Conservation (phyloP, 2,888 invertebrate genomes). For the Micropterix aruncella region DNA sequence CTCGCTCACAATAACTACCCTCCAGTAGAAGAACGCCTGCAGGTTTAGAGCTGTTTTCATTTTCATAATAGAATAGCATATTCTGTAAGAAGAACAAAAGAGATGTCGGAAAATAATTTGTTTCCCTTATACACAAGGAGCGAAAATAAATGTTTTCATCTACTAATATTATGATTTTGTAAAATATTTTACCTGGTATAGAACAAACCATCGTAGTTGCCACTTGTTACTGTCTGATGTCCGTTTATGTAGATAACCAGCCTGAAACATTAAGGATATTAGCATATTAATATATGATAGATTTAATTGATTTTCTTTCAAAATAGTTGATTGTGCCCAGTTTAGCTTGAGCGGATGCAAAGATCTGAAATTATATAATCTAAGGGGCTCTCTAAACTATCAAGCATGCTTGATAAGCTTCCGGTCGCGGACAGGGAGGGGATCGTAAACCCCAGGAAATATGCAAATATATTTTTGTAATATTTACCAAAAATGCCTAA, state of each 20-base stretch:
- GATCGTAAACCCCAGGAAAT: no score
- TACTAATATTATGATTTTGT: not conserved
- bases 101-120: not conserved
- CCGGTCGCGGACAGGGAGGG: no score
- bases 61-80: conserved; percentile 82
- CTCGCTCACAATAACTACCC: conserved; percentile 75
- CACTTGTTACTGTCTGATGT: conserved; percentile 79
- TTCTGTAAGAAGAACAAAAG: conserved; percentile 52
- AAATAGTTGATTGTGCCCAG: no score
- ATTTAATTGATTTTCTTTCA: no score
- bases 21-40: conserved; percentile 77
- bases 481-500: no score
- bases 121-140: no score
- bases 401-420: no score
- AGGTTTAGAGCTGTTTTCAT: conserved; percentile 62
- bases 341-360: not conserved
- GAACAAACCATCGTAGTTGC: conserved; percentile 71
- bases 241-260: conserved; percentile 74
- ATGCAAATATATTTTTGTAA: no score
- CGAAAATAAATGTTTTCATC: not conserved
- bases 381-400: no score
- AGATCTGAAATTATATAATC: no score
- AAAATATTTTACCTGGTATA: conserved; percentile 64
- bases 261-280: conserved; percentile 24
- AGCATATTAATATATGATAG: no score